Base-by-base conservation (phyloP, 2,113 vertebrate species). In the Cebus imitator region DNA sequence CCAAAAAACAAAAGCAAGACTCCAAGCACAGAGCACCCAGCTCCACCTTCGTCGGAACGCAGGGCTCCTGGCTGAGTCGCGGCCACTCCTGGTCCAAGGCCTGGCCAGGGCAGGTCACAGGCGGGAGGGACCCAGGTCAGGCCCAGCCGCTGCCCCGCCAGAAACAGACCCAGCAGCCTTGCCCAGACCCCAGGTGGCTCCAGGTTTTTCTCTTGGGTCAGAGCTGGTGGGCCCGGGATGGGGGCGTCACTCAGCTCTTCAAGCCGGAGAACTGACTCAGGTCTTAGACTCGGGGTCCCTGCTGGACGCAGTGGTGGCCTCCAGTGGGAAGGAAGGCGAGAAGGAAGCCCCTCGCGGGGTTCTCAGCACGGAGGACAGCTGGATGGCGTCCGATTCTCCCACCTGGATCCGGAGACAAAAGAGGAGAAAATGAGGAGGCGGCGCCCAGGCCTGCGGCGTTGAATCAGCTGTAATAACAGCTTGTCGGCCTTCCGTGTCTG, bases 401-500 rank as follows among this genome's bases (percentile, higher is more conserved):
- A 10, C 16, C 16, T 27, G 4, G 55, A 82, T 75, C 57, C 30
- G 35, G 66, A 95, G 73, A 92, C 84, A 86, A 88, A 72, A 43
- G 83, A 92, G 32, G 30, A 68, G 92, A 85, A 75, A 87, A 84
- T 43, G 68, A 50, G 14, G 58, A 25, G 83, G 90, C 55, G 1
- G 83, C 52, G 17, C 81, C 76, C 21, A 17, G 73, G 64, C 84
- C 18, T 16, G 61, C 5, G 0, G 21, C 55, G 45, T 43, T 80
- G 92, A 93, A 90, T 94, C 95, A 68, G 55, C 76, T 2, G 0
- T 97, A 98, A 97, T 98, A 89, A 97, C 70, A 92, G 87, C 5
- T 5, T 95, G 97, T 73, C n/a, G 25, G 32, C 45, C 58, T 5
- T 25, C 8, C 58, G 79, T 48, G n/a, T 72, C 37, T 66, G 70